Conservation (phyloP, 1,140 invertebrate species). For the Brachionus paranguensis region DNA sequence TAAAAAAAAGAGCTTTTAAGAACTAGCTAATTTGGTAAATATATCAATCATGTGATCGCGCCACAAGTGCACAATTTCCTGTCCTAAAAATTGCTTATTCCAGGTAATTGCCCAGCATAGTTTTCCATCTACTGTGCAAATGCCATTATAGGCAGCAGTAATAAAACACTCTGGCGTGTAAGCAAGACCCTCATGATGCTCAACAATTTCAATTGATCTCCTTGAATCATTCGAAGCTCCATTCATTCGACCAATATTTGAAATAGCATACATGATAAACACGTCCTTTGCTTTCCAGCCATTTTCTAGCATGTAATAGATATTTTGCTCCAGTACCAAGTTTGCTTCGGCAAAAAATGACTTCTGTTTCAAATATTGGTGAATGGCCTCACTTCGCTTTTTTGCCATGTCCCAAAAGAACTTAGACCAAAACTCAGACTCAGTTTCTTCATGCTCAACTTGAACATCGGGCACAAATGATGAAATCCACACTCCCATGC, state of each 20-base stretch:
- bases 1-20: no score
- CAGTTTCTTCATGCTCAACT: background rate
- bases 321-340: background rate
- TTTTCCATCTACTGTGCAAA: background rate
- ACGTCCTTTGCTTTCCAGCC: background rate
- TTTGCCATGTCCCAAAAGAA: background rate
- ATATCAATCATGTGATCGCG: background rate
- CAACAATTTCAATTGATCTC: background rate
- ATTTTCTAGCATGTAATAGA: background rate
- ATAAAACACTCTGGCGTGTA: background rate
- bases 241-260: background rate
- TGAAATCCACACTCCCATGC: background rate
- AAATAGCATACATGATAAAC: background rate
- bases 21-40: background rate
- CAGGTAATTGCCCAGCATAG: background rate
- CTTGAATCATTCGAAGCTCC: background rate
- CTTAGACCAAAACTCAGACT: background rate
- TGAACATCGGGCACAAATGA: background rate
- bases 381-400: background rate
- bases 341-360: background rate
- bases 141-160: background rate
- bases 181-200: background rate
- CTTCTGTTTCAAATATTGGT: background rate
- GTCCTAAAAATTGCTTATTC: background rate
- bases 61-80: background rate